Conservation (phyloP, 1,140 invertebrate genomes). For the Drosophila melanica region DNA sequence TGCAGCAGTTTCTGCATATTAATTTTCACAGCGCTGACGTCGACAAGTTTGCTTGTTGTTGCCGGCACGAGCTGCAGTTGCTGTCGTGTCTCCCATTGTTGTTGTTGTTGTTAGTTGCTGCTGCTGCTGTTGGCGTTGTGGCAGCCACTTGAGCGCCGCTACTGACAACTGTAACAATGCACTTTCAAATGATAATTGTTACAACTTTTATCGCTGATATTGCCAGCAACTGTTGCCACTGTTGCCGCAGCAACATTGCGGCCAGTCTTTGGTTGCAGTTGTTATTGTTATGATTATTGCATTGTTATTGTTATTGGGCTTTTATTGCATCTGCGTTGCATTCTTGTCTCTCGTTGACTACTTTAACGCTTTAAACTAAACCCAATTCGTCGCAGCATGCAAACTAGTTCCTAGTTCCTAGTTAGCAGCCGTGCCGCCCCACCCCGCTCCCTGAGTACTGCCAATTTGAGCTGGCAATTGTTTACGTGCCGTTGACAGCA, state of each 20-base stretch:
- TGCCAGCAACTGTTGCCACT: constrained; percentile 64
- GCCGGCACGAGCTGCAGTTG: constrained; percentile 42
- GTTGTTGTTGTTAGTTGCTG: constrained; percentile 20
- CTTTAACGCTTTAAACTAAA: constrained; percentile 48
- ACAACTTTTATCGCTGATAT: constrained; percentile 81
- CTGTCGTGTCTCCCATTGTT: constrained; percentile 16
- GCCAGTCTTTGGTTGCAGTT: constrained; percentile 63
- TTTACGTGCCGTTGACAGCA: constrained; percentile 52
- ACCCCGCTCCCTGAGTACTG: neutral
- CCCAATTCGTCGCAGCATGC: constrained; percentile 34
- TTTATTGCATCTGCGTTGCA: constrained; percentile 68
- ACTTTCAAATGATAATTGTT: constrained; percentile 82
- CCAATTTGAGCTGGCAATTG: constrained; percentile 44
- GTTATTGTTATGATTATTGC: constrained; percentile 81
- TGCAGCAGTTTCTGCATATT: constrained; percentile 80
- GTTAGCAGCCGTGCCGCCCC: neutral
- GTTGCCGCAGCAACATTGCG: constrained; percentile 58
- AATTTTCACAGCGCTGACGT: constrained; percentile 72
- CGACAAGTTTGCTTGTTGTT: constrained; percentile 40
- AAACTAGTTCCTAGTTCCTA: constrained; percentile 27
- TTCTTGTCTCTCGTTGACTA: constrained; percentile 45
- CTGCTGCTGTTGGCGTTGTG: constrained; percentile 32
- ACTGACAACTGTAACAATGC: constrained; percentile 77
- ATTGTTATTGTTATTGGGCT: constrained; percentile 81
- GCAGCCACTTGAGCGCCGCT: constrained; percentile 57